A percentile compares a stretch with the other conserved stretches of the same genome.
These are phyloP conservation scores for Scaptomyza hsui DNA, from an alignment of 1,140 invertebrate genomes.

Conservation along the genomic window DNA sequence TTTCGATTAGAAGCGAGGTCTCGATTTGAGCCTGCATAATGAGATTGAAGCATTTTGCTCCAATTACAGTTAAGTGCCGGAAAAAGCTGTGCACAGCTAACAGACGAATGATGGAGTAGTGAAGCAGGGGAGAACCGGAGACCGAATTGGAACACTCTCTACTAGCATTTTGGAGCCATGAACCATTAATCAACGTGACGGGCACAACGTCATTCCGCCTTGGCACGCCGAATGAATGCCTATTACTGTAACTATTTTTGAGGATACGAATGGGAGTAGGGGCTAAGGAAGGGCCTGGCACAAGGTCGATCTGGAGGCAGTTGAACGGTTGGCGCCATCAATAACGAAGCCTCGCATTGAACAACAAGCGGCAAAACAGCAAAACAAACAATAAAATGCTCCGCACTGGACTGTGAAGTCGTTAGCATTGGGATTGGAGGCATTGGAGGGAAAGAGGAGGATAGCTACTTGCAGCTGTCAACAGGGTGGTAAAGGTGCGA, in stretches of 20 bases:
- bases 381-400: slow-evolving; percentile 67
- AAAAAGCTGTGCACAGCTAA: slow-evolving; percentile 68
- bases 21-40: slow-evolving; percentile 59
- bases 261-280: slow-evolving; percentile 4
- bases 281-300: slow-evolving; percentile 19
- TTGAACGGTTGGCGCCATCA: slow-evolving; percentile 61
- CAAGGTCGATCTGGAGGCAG: slow-evolving; percentile 69
- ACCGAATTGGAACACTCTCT: slow-evolving; percentile 12
- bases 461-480: slow-evolving; percentile 74
- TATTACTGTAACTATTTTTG: slow-evolving; percentile 53
- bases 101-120: slow-evolving; percentile 50
- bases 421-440: slow-evolving; percentile 20
- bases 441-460: neutral
- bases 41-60: slow-evolving; percentile 74
- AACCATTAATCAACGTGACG: slow-evolving; percentile 71
- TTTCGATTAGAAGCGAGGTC: slow-evolving; percentile 21
- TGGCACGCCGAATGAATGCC: slow-evolving; percentile 71
- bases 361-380: slow-evolving; percentile 64
- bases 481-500: slow-evolving; percentile 44
- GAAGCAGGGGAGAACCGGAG: slow-evolving; percentile 35
- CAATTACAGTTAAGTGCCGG: slow-evolving; percentile 79
- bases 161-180: slow-evolving; percentile 22
- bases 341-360: slow-evolving; percentile 71
- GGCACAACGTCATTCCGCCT: slow-evolving; percentile 65
- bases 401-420: slow-evolving; percentile 42